Conservation (phyloP, 1,140 invertebrate species). For the Eueides isabella region DNA sequence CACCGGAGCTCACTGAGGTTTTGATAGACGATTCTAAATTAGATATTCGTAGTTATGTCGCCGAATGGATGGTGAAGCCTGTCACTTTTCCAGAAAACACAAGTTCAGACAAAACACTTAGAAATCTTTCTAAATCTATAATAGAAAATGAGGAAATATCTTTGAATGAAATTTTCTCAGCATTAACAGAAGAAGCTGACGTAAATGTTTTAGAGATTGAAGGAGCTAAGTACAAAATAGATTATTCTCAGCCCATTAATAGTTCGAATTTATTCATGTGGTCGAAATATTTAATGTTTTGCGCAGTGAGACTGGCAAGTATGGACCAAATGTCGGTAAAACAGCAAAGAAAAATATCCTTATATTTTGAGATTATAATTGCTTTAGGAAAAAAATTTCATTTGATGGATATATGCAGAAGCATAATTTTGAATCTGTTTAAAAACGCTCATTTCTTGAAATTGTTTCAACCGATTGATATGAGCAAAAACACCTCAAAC, state of each 20-base stretch:
- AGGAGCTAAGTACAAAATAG: conserved; percentile 50
- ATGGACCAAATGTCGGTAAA: conserved; percentile 57
- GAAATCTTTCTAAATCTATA: conserved; percentile 62
- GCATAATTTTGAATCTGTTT: conserved; percentile 69
- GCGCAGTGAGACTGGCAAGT: conserved; percentile 60
- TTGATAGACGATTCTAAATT: conserved; percentile 70
- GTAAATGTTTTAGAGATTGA: conserved; percentile 50
- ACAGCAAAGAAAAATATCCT: conserved; percentile 54
- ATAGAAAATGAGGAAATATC: conserved; percentile 55
- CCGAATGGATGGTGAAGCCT: conserved; percentile 63
- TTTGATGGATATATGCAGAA: conserved; percentile 55
- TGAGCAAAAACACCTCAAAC: conserved; percentile 61
- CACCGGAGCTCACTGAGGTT: conserved; percentile 69
- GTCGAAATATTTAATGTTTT: conserved; percentile 75
- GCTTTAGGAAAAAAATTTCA: conserved; percentile 57
- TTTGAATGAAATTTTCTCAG: conserved; percentile 58
- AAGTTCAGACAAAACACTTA: conserved; percentile 55
- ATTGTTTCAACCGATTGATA: conserved; percentile 80
- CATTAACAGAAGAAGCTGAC: conserved; percentile 47
- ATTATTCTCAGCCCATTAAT: conserved; percentile 50
- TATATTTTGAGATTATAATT: conserved; percentile 63
- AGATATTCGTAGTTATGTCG: conserved; percentile 68
- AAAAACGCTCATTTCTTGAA: conserved; percentile 82
- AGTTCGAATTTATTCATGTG: conserved; percentile 69
- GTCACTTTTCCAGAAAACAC: conserved; percentile 53